Conservation (phyloP, 2,113 vertebrate species). For the Meriones unguiculatus region DNA sequence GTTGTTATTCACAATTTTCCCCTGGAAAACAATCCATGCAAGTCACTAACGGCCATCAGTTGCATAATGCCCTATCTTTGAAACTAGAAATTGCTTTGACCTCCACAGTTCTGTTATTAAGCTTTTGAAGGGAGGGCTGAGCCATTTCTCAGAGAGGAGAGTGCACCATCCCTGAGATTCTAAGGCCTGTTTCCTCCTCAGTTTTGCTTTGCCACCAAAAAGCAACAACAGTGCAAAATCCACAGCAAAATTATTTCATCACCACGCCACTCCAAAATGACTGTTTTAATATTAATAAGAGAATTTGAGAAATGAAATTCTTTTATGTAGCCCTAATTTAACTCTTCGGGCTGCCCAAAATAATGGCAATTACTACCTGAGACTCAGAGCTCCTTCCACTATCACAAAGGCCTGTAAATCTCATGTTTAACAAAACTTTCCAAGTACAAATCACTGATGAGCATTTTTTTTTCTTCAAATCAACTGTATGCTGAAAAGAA, state of each 20-base stretch:
- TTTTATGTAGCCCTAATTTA: conserved; percentile 16
- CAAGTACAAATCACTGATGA: neutral
- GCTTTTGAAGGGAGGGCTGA: neutral
- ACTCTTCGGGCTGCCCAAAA: neutral
- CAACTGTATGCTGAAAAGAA: conserved; percentile 47
- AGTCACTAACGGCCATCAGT: neutral
- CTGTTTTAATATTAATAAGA: conserved; percentile 13
- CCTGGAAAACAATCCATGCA: conserved; percentile 1
- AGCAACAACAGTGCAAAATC: neutral
- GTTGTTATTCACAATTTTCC: neutral
- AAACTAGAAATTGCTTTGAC: conserved; percentile 24
- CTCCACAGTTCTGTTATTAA: neutral
- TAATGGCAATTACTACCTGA: neutral
- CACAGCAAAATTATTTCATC: neutral
- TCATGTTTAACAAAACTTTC: conserved; percentile 32
- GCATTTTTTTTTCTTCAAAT: conserved; percentile 33
- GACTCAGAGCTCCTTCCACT: neutral
- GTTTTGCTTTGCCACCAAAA: neutral
- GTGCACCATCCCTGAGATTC: neutral
- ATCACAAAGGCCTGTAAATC: neutral
- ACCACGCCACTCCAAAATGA: neutral
- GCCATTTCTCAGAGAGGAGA: neutral
- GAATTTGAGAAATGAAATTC: neutral
- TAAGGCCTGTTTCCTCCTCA: neutral
- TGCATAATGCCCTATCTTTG: neutral